Percentiles rank a stretch among this genome's conserved stretches.
These are phyloP conservation scores for Andrena chrysosceles DNA, from an alignment of 2,888 invertebrate genomes.

Conservation along the genomic window DNA sequence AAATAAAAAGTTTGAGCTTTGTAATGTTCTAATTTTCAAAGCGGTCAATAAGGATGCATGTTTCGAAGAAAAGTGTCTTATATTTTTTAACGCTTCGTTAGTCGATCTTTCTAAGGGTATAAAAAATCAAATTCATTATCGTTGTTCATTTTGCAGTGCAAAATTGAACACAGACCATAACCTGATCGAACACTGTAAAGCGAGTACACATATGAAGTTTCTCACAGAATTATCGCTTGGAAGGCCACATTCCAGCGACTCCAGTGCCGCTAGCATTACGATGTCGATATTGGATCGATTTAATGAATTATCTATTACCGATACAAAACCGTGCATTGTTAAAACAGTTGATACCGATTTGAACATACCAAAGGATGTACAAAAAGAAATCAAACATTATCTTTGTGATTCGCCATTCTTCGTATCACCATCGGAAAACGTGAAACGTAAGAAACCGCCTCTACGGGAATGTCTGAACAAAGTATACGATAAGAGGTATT, in stretches of 20 bases:
- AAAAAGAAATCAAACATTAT: not conserved
- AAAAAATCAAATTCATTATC: constrained; percentile 1
- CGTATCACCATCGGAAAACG: too few species aligned
- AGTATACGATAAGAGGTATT: not conserved
- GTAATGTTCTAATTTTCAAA: not conserved
- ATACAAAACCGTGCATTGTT: not conserved
- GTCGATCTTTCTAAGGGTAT: not conserved
- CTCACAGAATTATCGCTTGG: not conserved
- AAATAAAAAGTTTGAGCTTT: not conserved
- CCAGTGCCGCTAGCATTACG: not conserved
- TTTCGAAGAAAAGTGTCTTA: not conserved
- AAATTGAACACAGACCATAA: not conserved
- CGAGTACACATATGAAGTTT: not conserved
- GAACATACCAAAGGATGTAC: not conserved
- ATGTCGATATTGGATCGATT: not conserved
- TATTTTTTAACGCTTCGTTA: constrained; percentile 2
- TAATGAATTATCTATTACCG: not conserved
- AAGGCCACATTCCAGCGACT: not conserved
- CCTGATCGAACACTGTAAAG: not conserved
- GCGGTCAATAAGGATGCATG: not conserved
- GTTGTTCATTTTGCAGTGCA: constrained; percentile 16
- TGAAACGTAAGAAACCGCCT: not conserved
- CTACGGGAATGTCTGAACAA: not conserved
- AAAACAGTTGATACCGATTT: not conserved
- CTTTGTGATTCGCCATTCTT: not conserved